These are phyloP conservation scores for Temnothorax curvispinosus DNA, from an alignment of 1,140 invertebrate genomes.

Conservation along the genomic window DNA sequence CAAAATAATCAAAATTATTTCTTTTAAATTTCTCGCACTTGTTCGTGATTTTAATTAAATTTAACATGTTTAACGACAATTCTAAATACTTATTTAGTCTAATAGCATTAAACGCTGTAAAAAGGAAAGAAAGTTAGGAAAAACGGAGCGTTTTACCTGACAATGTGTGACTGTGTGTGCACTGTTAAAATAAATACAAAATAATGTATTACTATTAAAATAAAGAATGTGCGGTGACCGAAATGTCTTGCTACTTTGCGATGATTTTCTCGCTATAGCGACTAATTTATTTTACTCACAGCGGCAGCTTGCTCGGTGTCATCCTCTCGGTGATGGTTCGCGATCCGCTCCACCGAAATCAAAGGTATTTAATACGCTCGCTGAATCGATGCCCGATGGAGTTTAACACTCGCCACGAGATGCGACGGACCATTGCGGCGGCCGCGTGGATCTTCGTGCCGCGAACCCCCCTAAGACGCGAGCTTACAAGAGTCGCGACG, in stretches of 20 bases:
- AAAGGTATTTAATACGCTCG: background rate
- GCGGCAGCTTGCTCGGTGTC: background rate
- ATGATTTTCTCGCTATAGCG: background rate
- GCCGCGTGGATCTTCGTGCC: conserved; percentile 78
- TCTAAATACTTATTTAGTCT: background rate
- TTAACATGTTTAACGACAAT: background rate
- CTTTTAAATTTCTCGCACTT: background rate
- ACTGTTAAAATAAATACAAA: background rate
- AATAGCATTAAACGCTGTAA: background rate
- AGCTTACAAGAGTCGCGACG: conserved; percentile 46
- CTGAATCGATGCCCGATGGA: conserved; percentile 58
- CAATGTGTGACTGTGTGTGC: background rate
- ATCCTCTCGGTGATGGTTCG: conserved; percentile 1
- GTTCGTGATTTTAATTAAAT: background rate
- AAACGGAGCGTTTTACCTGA: background rate
- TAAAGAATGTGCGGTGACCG: background rate
- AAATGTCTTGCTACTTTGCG: background rate
- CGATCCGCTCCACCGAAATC: background rate
- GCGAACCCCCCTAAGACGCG: conserved; percentile 70
- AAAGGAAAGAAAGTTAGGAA: background rate
- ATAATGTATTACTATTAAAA: background rate
- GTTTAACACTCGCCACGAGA: conserved; percentile 77
- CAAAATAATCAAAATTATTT: background rate
- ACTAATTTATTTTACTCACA: conserved; percentile 35
- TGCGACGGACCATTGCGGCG: conserved; percentile 76